A percentile compares a stretch with the other conserved stretches of the same genome.
Conservation (phyloP, 2,113 vertebrate species). For the Odontophorus gujanensis region DNA sequence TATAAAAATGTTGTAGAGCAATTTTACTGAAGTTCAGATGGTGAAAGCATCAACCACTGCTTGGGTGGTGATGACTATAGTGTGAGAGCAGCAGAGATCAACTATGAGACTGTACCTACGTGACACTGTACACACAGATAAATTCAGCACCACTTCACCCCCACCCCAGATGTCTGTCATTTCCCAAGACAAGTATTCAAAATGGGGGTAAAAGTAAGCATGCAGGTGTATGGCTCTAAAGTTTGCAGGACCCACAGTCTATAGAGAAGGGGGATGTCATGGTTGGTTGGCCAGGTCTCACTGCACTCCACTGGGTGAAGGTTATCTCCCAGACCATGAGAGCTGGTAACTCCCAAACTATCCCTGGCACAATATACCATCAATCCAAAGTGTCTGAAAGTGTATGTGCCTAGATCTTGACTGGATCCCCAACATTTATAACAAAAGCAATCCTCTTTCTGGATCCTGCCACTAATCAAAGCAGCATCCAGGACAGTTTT, state of each 20-base stretch:
- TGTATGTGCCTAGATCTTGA: background rate
- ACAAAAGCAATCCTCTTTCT: background rate
- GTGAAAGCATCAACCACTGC: background rate
- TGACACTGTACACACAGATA: background rate
- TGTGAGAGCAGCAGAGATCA: background rate
- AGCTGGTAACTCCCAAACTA: background rate
- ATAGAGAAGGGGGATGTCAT: background rate
- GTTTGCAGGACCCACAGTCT: background rate
- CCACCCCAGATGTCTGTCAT: background rate
- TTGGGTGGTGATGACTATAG: background rate
- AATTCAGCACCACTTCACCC: background rate
- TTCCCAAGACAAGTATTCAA: background rate
- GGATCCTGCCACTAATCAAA: rapidly evolving
- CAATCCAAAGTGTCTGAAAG: background rate
- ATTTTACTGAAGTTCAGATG: background rate
- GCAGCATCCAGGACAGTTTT: background rate
- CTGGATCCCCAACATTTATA: background rate
- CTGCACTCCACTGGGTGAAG: background rate
- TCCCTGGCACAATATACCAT: background rate
- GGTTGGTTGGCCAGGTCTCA: background rate
- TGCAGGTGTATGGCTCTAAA: background rate
- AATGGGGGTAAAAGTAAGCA: background rate
- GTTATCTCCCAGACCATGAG: background rate
- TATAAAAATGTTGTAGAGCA: background rate
- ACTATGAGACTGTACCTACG: background rate